These are phyloP conservation scores for Chloebia gouldiae DNA, from an alignment of 2,113 vertebrate species.

Conservation along the genomic window DNA sequence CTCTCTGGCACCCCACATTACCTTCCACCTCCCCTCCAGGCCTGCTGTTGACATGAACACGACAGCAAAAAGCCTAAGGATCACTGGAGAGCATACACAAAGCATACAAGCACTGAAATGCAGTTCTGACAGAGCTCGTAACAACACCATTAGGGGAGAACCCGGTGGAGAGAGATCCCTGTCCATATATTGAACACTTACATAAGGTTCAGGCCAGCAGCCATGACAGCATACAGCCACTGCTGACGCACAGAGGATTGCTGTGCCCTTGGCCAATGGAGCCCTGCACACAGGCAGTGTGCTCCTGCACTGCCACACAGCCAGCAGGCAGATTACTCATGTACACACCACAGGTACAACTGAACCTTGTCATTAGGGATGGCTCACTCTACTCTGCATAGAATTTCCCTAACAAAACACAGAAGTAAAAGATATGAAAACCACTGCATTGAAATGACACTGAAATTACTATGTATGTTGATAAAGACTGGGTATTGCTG, in stretches of 20 bases:
- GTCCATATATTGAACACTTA: background rate
- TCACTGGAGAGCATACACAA: background rate
- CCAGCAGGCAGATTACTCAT: background rate
- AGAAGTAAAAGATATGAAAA: background rate
- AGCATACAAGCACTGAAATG: background rate
- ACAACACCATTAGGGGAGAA: background rate
- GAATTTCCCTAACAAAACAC: background rate
- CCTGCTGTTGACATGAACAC: background rate
- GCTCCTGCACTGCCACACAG: background rate
- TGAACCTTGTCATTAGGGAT: background rate
- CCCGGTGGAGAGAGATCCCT: background rate
- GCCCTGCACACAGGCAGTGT: too few relatives aligned
- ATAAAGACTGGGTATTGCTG: background rate
- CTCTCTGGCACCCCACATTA: background rate
- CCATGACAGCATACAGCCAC: background rate
- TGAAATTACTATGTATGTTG: fast-evolving
- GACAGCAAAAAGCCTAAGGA: background rate
- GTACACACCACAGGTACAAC: fast-evolving
- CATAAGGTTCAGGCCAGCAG: background rate
- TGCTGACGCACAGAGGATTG: background rate
- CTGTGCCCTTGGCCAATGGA: background rate
- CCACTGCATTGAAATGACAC: background rate
- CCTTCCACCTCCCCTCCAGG: background rate
- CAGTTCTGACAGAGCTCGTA: background rate
- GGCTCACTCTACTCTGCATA: background rate